These are phyloP conservation scores for Micrasema longulum DNA, from an alignment of 1,140 invertebrate species.

Conservation along the genomic window DNA sequence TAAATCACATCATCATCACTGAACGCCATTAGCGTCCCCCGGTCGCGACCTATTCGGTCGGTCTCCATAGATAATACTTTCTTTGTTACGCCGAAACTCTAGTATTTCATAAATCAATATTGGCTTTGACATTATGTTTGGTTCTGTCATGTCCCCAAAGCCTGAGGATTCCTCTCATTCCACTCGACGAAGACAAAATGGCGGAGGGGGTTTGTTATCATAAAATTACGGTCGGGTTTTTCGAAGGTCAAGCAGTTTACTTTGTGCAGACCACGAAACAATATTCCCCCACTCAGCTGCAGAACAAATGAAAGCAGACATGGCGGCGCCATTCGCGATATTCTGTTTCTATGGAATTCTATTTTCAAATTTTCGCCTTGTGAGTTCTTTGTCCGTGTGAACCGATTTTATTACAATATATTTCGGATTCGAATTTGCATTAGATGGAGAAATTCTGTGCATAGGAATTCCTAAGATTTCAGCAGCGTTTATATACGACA, in stretches of 20 bases:
- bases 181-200: slow-evolving; percentile 9
- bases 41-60: too few species aligned
- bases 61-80: not conserved
- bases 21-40: too few species aligned
- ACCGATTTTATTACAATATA: not conserved
- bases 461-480: not conserved
- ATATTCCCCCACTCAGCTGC: slow-evolving; percentile 5
- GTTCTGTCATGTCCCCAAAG: too few species aligned
- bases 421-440: too few species aligned
- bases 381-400: not conserved
- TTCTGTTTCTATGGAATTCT: not conserved
- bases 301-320: slow-evolving; percentile 31
- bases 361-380: slow-evolving; percentile 4
- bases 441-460: too few species aligned
- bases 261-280: slow-evolving; percentile 13
- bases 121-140: not conserved
- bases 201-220: not conserved
- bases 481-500: too few species aligned
- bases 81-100: not conserved
- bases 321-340: slow-evolving; percentile 22
- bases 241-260: slow-evolving; percentile 22
- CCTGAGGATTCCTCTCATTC: not conserved
- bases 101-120: slow-evolving; percentile 8
- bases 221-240: not conserved
- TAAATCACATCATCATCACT: too few species aligned